phyloP scores from a whole-genome alignment of 2,888 invertebrate genomes.

The Tyria jacobaeae region DNA sequence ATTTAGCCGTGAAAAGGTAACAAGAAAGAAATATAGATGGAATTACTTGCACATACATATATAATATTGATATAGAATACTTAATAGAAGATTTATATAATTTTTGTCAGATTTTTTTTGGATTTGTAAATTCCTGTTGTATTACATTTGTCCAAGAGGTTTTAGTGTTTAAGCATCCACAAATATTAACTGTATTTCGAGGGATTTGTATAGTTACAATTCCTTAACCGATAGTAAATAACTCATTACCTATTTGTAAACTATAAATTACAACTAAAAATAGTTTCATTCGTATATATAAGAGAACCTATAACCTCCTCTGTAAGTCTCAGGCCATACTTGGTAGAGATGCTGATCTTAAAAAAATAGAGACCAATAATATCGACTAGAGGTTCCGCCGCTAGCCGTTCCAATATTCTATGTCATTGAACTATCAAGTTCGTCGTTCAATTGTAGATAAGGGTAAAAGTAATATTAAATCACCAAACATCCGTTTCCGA shows the following conservation, averaged over 20 bases:
- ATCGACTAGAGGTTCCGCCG: not conserved
- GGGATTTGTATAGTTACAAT: not conserved
- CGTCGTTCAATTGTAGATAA: slow-evolving; percentile 47
- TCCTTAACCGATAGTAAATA: not conserved
- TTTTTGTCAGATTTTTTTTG: too few relatives aligned
- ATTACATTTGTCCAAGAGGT: too few relatives aligned
- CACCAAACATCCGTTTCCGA: slow-evolving; percentile 64
- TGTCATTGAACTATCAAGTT: slow-evolving; percentile 38
- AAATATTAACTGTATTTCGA: too few relatives aligned
- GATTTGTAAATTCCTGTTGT: too few relatives aligned
- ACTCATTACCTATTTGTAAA: not conserved
- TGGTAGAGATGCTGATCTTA: too few relatives aligned
- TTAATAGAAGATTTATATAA: too few relatives aligned
- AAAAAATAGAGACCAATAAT: not conserved
- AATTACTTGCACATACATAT: too few relatives aligned
- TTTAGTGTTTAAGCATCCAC: too few relatives aligned
- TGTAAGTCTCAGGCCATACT: not conserved
- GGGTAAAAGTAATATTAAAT: slow-evolving; percentile 54
- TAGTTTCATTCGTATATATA: too few relatives aligned
- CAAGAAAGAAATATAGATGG: too few relatives aligned
- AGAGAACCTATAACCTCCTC: not conserved
- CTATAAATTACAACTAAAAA: not conserved
- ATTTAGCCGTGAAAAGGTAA: too few relatives aligned
- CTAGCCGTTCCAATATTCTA: slow-evolving; percentile 20
- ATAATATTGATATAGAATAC: too few relatives aligned